Evolutionary conservation across 2,113 vertebrate genomes (phyloP).

Genomic region (Cryptomyrus ogoouensis): DNA sequence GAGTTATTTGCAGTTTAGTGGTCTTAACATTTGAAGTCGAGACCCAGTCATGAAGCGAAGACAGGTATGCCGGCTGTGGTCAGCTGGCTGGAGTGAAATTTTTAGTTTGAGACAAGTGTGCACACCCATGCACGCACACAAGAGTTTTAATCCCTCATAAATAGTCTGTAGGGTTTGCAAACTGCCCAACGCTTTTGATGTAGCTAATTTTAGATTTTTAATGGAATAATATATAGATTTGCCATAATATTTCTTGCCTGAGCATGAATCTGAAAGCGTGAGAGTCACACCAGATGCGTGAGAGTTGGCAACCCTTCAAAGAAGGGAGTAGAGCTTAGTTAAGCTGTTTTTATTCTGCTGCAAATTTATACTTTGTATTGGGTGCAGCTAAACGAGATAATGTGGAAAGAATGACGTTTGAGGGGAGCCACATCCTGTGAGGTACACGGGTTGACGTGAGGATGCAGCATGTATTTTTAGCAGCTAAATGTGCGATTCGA

Average conservation of each 20-base stretch:
- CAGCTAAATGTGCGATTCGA: conserved; percentile 45
- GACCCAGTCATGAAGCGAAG: not conserved
- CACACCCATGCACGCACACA: not conserved
- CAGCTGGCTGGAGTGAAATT: not conserved
- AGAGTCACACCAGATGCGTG: not conserved
- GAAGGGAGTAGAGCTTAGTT: not conserved
- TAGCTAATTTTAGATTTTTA: not conserved
- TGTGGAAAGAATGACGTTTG: conserved; percentile 23
- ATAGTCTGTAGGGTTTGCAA: not conserved
- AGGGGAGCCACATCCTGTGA: conserved; percentile 39
- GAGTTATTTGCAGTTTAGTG: not conserved
- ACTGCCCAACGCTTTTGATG: not conserved
- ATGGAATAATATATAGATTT: not conserved
- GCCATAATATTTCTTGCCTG: not conserved
- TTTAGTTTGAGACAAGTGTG: not conserved
- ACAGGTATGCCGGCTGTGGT: not conserved
- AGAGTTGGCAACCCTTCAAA: not conserved
- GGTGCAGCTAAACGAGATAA: conserved; percentile 8
- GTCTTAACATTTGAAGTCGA: not conserved
- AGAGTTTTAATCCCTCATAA: not conserved
- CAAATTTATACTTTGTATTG: not conserved
- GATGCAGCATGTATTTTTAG: conserved; percentile 50
- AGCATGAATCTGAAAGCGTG: too few relatives aligned
- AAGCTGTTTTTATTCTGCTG: not conserved
- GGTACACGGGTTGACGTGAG: conserved; percentile 22